These are phyloP conservation scores for Neofelis nebulosa DNA, from an alignment of 2,113 vertebrate genomes.

Conservation along the genomic window DNA sequence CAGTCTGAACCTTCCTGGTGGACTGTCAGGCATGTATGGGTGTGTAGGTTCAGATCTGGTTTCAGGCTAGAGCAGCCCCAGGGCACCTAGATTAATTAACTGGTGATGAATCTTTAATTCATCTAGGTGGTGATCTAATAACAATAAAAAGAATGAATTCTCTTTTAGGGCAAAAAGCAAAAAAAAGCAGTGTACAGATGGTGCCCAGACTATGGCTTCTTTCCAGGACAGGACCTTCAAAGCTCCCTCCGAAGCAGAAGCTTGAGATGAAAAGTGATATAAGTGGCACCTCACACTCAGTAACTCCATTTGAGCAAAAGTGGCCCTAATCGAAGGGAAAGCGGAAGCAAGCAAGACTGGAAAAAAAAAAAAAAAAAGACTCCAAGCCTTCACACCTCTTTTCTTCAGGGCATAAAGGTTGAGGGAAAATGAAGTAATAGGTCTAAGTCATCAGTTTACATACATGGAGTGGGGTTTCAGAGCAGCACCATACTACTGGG, in stretches of 20 bases:
- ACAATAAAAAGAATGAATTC: conserved; percentile 26
- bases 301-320: background rate
- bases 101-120: conserved; percentile 18
- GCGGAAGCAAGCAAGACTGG: background rate
- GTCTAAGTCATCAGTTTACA: background rate
- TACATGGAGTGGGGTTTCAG: background rate
- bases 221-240: background rate
- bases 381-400: background rate
- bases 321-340: conserved; percentile 3
- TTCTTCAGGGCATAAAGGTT: background rate
- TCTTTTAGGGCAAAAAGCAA: conserved; percentile 13
- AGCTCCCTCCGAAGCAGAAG: background rate
- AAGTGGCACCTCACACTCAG: background rate
- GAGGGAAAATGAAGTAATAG: background rate
- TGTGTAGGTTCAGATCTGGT: background rate
- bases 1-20: background rate
- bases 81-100: background rate
- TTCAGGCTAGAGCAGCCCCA: background rate
- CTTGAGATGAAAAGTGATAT: background rate
- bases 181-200: background rate
- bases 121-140: background rate
- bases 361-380: conserved; percentile 53
- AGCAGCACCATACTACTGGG: background rate
- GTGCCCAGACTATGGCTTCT: background rate
- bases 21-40: background rate